Conservation (phyloP, 2,797 vertebrate species). For the Crenichthys baileyi region DNA sequence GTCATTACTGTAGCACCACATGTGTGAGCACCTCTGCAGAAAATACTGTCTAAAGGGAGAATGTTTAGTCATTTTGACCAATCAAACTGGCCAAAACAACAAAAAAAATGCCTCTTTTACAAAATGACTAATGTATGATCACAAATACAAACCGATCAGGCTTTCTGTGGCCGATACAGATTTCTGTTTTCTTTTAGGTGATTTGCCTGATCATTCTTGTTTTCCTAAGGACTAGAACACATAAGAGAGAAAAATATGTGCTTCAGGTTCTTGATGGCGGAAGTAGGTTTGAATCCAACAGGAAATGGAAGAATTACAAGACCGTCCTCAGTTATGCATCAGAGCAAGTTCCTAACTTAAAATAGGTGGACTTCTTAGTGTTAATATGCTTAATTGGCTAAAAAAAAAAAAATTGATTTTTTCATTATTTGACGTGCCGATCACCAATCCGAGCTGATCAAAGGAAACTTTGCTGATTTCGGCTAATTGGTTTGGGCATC, state of each 20-base stretch:
- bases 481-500: too few species aligned
- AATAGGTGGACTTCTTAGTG: background rate
- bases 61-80: conserved; percentile 3
- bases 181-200: background rate
- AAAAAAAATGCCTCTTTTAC: conserved; percentile 15
- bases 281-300: background rate
- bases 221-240: background rate
- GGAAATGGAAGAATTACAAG: background rate
- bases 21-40: conserved; percentile 28
- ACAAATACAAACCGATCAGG: conserved; percentile 10
- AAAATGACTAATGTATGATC: conserved; percentile 36
- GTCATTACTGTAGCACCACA: conserved; percentile 43
- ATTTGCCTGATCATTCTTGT: background rate
- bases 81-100: background rate
- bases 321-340: background rate
- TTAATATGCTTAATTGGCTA: background rate
- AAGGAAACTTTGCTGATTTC: background rate
- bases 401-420: background rate
- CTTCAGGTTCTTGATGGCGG: background rate
- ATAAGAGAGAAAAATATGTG: background rate
- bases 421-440: background rate
- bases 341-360: background rate
- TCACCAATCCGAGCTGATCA: background rate
- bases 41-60: conserved; percentile 1
- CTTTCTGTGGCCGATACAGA: background rate